A percentile compares a stretch with the other conserved stretches of the same genome.
phyloP scores from a whole-genome alignment of 2,888 invertebrate species.

The Gnatocerus cornutus region DNA sequence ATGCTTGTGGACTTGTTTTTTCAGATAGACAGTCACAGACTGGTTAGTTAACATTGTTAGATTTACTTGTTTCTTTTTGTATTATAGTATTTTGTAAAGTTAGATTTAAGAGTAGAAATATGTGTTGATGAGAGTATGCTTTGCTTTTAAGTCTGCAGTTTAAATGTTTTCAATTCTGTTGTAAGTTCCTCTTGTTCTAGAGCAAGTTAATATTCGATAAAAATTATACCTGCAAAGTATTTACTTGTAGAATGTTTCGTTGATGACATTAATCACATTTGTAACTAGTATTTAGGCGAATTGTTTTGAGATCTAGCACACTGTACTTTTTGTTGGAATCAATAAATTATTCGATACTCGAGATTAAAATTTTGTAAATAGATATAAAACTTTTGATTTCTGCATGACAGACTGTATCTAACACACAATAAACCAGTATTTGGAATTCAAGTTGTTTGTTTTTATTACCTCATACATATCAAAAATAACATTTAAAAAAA shows the following conservation, averaged over 20 bases:
- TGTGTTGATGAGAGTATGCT: not conserved
- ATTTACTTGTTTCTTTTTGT: conserved; percentile 1
- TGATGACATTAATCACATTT: conserved; percentile 20
- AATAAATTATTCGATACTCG: not conserved
- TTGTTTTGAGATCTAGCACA: not conserved
- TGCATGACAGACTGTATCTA: conserved; percentile 48
- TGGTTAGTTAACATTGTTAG: not conserved
- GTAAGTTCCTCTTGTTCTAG: conserved; percentile 16
- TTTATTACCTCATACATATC: too few species aligned
- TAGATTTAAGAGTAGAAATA: not conserved
- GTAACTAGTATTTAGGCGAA: conserved; percentile 6
- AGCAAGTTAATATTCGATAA: conserved; percentile 31
- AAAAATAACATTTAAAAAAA: too few species aligned
- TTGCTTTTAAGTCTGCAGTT: conserved; percentile 15
- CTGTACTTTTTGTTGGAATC: not conserved
- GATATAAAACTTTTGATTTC: conserved; percentile 28
- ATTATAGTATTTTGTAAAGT: conserved; percentile 4
- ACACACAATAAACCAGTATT: conserved; percentile 22
- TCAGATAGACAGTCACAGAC: not conserved
- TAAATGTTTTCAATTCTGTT: conserved; percentile 25
- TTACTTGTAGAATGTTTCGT: conserved; percentile 8
- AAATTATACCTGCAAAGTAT: conserved; percentile 18
- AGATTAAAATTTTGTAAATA: too few species aligned
- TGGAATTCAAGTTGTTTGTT: not conserved
- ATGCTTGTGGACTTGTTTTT: not conserved